A percentile compares a stretch with the other conserved stretches of the same genome.
Evolutionary conservation across 2,888 invertebrate genomes (phyloP).

Genomic region (Halictus ligatus): DNA sequence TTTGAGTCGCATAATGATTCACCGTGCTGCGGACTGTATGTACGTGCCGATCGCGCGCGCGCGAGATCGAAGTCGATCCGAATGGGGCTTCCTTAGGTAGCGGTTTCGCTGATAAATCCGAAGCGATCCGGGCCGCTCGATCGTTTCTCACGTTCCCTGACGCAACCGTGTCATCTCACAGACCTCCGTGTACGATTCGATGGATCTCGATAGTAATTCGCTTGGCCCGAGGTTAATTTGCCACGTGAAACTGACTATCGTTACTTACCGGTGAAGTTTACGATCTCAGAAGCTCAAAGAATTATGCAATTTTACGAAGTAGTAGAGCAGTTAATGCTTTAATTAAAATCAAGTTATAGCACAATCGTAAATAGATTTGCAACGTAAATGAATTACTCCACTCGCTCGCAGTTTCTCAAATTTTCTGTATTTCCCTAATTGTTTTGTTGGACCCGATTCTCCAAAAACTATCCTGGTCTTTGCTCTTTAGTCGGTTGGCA

Average conservation of each 20-base stretch:
- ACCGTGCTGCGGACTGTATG: background rate
- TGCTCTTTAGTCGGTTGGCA: background rate
- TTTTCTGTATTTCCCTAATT: background rate
- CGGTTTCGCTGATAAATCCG: slow-evolving; percentile 36
- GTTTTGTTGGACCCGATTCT: background rate
- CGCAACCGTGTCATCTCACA: slow-evolving; percentile 25
- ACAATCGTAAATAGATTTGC: too few species aligned
- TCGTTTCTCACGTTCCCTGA: slow-evolving; percentile 47
- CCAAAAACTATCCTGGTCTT: background rate
- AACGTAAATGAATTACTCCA: too few species aligned
- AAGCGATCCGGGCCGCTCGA: background rate
- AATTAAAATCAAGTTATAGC: too few species aligned
- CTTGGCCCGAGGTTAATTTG: slow-evolving; percentile 44
- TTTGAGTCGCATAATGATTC: background rate
- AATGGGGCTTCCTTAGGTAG: slow-evolving; percentile 19
- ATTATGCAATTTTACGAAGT: background rate
- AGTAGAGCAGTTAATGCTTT: background rate
- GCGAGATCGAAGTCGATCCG: slow-evolving; percentile 14
- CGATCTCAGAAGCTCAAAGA: too few species aligned
- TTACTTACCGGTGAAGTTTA: background rate
- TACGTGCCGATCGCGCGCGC: background rate
- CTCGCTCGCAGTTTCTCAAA: background rate
- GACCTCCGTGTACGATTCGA: slow-evolving; percentile 25
- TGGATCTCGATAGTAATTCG: slow-evolving; percentile 27
- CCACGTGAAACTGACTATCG: slow-evolving; percentile 6